Conservation (phyloP, 2,113 vertebrate species). For the Fulmarus glacialis region DNA sequence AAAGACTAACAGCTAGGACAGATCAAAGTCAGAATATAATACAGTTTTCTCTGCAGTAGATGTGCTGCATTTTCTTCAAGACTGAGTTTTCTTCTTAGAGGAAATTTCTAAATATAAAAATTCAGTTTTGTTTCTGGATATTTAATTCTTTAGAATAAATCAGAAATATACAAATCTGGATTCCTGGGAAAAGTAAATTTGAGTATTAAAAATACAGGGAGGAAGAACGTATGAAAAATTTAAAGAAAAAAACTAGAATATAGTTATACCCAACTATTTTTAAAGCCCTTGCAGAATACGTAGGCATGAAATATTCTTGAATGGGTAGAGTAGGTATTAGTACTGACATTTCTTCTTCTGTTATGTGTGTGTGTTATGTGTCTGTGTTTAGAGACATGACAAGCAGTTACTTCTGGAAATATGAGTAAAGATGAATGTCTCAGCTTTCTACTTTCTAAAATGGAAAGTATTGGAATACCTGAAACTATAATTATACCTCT, state of each 20-base stretch:
- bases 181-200: not conserved
- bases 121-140: not conserved
- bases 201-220: not conserved
- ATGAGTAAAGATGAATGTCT: not conserved
- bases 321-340: not conserved
- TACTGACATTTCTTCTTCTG: not conserved
- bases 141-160: not conserved
- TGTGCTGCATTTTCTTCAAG: not conserved
- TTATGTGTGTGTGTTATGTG: not conserved
- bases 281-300: not conserved
- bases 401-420: not conserved
- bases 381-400: not conserved
- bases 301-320: not conserved
- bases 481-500: not conserved
- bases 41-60: not conserved
- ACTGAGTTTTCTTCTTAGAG: not conserved
- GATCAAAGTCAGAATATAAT: not conserved
- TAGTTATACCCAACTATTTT: not conserved
- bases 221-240: not conserved
- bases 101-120: not conserved
- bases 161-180: not conserved
- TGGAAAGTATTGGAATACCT: not conserved
- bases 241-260: not conserved
- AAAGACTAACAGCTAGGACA: not conserved
- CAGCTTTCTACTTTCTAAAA: not conserved